Evolutionary conservation across 2,888 invertebrate species (phyloP).

Genomic region (Fragum fragum): DNA sequence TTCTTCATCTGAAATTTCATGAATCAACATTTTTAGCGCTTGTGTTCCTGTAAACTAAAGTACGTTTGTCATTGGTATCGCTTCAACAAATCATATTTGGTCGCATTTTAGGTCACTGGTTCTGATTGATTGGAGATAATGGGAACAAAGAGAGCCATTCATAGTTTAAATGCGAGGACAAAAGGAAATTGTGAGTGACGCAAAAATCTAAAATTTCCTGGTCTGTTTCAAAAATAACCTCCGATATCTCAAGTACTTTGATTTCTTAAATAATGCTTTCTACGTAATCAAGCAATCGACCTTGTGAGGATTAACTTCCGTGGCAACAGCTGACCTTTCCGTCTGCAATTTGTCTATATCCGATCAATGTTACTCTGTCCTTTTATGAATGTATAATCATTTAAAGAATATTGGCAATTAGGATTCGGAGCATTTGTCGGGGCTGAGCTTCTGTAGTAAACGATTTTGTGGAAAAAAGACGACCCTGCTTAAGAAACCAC

Average conservation of each 20-base stretch:
- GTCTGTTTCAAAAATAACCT: constrained; percentile 2
- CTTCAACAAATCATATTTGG: no score
- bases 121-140: background rate
- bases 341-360: background rate
- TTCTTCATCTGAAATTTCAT: no score
- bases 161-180: background rate
- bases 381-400: no score
- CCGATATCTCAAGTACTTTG: background rate
- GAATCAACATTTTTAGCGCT: no score
- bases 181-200: background rate
- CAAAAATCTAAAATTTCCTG: constrained; percentile 1
- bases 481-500: no score
- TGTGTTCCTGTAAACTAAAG: no score
- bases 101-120: background rate
- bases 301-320: background rate
- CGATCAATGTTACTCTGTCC: no score
- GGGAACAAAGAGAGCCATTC: background rate
- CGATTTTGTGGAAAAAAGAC: no score
- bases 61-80: no score
- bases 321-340: background rate
- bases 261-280: constrained; percentile 3
- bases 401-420: no score
- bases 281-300: background rate
- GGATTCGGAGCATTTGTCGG: no score
- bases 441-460: no score